phyloP scores from a whole-genome alignment of 1,140 invertebrate species.

The Drosophila orena region DNA sequence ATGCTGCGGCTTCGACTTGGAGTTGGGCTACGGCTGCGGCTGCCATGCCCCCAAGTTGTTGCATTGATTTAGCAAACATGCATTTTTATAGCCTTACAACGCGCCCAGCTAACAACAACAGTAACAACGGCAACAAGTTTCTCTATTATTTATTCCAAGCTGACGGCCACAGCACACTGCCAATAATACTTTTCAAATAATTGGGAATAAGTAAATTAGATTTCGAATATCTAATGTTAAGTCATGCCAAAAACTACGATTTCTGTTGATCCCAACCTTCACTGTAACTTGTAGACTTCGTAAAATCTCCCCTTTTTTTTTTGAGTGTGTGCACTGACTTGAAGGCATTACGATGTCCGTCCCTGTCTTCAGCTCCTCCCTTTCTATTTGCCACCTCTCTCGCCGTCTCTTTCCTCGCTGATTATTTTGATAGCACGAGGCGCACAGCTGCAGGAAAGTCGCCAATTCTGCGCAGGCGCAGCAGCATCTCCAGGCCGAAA shows the following conservation, averaged over 20 bases:
- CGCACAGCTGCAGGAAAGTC: constrained; percentile 63
- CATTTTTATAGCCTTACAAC: constrained; percentile 83
- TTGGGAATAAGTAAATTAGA: too few species aligned
- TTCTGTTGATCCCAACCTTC: too few species aligned
- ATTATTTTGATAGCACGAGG: constrained; percentile 79
- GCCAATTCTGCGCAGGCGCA: constrained; percentile 29
- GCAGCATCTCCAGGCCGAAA: not conserved
- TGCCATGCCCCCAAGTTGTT: constrained; percentile 81
- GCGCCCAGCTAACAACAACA: constrained; percentile 68
- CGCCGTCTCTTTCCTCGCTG: constrained; percentile 34
- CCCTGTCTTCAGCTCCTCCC: constrained; percentile 5
- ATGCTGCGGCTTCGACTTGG: constrained; percentile 12
- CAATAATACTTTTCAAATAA: not conserved
- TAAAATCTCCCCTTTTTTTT: not conserved
- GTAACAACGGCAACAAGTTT: constrained; percentile 70
- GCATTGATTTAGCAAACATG: constrained; percentile 84
- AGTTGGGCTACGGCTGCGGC: not conserved
- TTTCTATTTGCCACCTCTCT: constrained; percentile 9
- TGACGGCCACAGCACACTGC: constrained; percentile 49
- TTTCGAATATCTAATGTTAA: too few species aligned
- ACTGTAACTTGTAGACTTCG: too few species aligned
- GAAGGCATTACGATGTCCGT: constrained; percentile 21
- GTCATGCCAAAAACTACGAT: too few species aligned
- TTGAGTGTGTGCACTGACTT: constrained; percentile 59
- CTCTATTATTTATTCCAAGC: constrained; percentile 79